Conservation (phyloP, 2,797 vertebrate genomes). For the Sylvia borin region DNA sequence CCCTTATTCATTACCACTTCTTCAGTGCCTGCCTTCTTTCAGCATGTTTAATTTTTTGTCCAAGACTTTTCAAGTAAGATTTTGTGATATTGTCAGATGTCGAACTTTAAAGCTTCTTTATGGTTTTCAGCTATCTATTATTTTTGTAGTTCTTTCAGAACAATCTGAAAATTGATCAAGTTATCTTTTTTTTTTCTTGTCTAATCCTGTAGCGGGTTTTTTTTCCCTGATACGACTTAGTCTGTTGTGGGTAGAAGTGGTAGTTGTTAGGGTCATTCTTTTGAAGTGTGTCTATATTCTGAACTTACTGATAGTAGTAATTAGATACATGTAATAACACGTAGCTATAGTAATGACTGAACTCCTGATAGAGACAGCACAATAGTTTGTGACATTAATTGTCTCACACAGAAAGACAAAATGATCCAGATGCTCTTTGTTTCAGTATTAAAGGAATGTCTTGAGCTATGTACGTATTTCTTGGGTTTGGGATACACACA, state of each 20-base stretch:
- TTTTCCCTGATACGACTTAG: background rate
- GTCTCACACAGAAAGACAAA: background rate
- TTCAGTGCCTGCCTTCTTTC: background rate
- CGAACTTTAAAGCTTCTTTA: slow-evolving; percentile 47
- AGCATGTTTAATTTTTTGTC: slow-evolving; percentile 35
- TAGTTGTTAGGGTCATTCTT: slow-evolving; percentile 40
- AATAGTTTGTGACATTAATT: background rate
- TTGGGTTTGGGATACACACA: background rate
- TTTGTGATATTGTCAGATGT: slow-evolving; percentile 52
- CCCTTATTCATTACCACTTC: background rate
- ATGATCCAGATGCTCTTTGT: background rate
- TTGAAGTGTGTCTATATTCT: slow-evolving; percentile 21
- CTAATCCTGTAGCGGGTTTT: background rate
- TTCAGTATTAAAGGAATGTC: background rate
- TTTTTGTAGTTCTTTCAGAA: slow-evolving; percentile 58
- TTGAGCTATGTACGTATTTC: background rate
- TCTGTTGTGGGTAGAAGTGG: slow-evolving; percentile 33
- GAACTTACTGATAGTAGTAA: slow-evolving; percentile 51
- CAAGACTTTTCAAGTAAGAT: slow-evolving; percentile 50
- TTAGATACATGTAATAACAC: slow-evolving; percentile 35
- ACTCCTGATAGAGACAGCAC: background rate
- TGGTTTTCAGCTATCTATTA: slow-evolving; percentile 40
- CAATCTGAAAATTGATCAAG: slow-evolving; percentile 44
- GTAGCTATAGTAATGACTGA: slow-evolving; percentile 37
- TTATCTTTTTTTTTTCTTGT: background rate